Evolutionary conservation across 2,888 invertebrate genomes (phyloP).

Genomic region (Phyllotreta striolata): DNA sequence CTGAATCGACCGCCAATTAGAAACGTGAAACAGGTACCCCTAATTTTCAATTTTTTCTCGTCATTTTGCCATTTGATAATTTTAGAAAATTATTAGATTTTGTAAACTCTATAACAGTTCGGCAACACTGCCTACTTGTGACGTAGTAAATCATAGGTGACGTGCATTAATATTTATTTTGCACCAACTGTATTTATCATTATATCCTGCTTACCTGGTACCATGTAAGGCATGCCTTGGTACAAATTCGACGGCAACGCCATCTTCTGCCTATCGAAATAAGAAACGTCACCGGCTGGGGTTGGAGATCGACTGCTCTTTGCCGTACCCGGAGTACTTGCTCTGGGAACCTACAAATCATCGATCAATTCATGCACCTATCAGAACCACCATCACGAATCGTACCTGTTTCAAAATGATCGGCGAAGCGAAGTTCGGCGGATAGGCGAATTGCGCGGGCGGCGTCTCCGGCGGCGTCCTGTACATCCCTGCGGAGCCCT

Average conservation of each 20-base stretch:
- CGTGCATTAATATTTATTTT: constrained; percentile 14
- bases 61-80: not conserved
- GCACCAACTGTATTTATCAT: too few relatives aligned
- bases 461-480: constrained; percentile 59
- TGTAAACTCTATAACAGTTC: too few relatives aligned
- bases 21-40: too few relatives aligned
- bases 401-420: constrained; percentile 57
- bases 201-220: constrained; percentile 57
- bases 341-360: constrained; percentile 38
- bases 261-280: constrained; percentile 55
- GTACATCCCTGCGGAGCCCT: constrained; percentile 49
- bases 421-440: constrained; percentile 51
- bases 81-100: too few relatives aligned
- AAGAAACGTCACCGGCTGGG: constrained; percentile 55
- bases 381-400: too few relatives aligned
- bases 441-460: constrained; percentile 52
- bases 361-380: too few relatives aligned
- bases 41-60: not conserved
- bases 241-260: constrained; percentile 55
- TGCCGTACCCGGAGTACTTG: constrained; percentile 48
- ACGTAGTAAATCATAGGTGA: too few relatives aligned
- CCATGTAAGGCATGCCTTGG: constrained; percentile 58
- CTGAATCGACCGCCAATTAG: too few relatives aligned
- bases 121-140: too few relatives aligned
- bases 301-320: constrained; percentile 60